These are phyloP conservation scores for Pantherophis guttatus DNA, from an alignment of 2,113 vertebrate genomes.

Conservation along the genomic window DNA sequence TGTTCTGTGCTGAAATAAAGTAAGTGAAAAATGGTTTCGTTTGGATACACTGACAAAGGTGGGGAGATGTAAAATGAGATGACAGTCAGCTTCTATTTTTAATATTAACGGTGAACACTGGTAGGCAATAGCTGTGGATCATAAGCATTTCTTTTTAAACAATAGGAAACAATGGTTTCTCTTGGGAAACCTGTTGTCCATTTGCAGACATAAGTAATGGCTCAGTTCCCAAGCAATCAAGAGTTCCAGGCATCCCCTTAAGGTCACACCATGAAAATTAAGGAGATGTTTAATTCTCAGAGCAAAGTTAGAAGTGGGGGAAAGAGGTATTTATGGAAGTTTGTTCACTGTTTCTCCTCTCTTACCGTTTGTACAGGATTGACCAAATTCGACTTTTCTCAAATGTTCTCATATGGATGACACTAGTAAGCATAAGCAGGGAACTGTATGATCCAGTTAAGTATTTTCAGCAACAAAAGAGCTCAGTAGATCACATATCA, in stretches of 20 bases:
- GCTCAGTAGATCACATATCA: neutral
- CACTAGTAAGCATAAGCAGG: neutral
- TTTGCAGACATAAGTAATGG: neutral
- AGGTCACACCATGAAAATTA: neutral
- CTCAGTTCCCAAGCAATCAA: neutral
- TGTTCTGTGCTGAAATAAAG: constrained; percentile 18
- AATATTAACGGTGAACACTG: neutral
- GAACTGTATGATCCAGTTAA: neutral
- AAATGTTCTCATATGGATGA: neutral
- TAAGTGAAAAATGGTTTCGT: constrained; percentile 41
- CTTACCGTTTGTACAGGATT: neutral
- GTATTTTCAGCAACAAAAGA: neutral
- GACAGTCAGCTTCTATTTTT: neutral
- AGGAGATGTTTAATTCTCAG: neutral
- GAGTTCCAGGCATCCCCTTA: neutral
- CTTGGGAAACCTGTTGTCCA: neutral
- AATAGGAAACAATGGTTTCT: neutral
- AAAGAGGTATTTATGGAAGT: neutral
- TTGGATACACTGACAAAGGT: constrained; percentile 40
- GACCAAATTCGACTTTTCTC: neutral
- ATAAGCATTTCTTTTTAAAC: neutral
- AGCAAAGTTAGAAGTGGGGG: neutral
- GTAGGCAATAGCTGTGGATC: neutral
- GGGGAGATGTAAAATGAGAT: neutral
- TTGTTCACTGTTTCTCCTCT: neutral